These are phyloP conservation scores for Ptychoptera contaminata DNA, from an alignment of 2,888 invertebrate species.

Conservation along the genomic window DNA sequence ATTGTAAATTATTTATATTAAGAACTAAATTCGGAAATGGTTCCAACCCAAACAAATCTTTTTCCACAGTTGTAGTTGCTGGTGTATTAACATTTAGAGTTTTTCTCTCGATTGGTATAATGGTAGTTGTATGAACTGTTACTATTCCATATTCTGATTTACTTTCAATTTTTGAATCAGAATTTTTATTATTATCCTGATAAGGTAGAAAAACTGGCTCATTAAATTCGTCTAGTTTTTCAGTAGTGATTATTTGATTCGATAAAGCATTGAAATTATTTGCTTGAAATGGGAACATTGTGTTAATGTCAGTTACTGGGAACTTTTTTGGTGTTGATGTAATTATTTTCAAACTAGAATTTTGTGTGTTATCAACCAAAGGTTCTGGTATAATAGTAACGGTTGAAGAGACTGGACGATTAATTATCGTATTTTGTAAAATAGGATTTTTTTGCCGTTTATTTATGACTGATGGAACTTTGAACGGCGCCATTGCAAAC, in stretches of 20 bases:
- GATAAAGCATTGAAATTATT: conserved; percentile 8
- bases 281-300: conserved; percentile 6
- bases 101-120: background rate
- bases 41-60: conserved; percentile 29
- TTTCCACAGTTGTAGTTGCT: conserved; percentile 3
- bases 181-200: too few species aligned
- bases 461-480: conserved; percentile 20
- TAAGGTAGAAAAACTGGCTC: conserved; percentile 26
- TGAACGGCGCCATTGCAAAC: conserved; percentile 54
- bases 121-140: conserved; percentile 15
- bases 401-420: background rate
- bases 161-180: conserved; percentile 14
- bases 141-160: conserved; percentile 20
- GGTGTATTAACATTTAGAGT: background rate
- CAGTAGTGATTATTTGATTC: conserved; percentile 7
- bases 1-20: conserved; percentile 10
- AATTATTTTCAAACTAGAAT: conserved; percentile 6
- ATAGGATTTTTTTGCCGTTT: background rate
- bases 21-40: conserved; percentile 29
- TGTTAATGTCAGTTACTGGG: background rate
- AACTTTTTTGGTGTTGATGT: conserved; percentile 25
- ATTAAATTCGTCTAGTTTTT: conserved; percentile 25
- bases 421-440: too few species aligned
- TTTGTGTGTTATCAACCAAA: too few species aligned
- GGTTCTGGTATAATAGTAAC: conserved; percentile 1